Evolutionary conservation across 2,797 vertebrate species (phyloP).

Genomic region (Sebastes taczanowskii): DNA sequence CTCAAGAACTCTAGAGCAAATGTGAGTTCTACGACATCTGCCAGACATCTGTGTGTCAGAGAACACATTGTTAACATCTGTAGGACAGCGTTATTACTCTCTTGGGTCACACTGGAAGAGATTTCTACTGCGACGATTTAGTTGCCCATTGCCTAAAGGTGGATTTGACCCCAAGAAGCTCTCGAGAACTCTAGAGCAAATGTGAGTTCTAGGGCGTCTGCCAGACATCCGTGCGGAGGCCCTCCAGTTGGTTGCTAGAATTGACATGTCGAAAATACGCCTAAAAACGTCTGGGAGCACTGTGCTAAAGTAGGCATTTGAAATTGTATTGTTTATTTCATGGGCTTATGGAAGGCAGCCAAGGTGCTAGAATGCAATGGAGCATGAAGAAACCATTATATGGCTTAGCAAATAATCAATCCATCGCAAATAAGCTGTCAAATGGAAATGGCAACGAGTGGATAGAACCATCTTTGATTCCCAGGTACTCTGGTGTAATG

Average conservation of each 20-base stretch:
- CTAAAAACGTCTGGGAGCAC: not conserved
- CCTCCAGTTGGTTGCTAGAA: not conserved
- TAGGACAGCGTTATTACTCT: not conserved
- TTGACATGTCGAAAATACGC: not conserved
- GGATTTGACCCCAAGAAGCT: no score
- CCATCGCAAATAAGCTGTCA: not conserved
- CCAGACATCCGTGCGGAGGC: no score
- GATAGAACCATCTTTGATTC: not conserved
- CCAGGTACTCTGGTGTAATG: not conserved
- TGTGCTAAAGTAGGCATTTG: not conserved
- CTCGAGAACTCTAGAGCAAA: no score
- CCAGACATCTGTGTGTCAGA: not conserved
- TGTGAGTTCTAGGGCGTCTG: no score
- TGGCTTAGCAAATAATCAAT: not conserved
- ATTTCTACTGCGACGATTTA: not conserved
- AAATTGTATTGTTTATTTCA: not conserved
- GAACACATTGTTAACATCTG: not conserved
- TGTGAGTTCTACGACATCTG: not conserved
- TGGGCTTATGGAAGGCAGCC: not conserved
- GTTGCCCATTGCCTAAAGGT: no score
- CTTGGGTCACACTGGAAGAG: not conserved
- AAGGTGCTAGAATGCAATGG: not conserved
- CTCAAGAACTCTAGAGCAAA: not conserved
- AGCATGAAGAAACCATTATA: not conserved
- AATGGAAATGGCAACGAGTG: not conserved